Base-by-base conservation (phyloP, 2,113 vertebrate genomes). In the Mionectes macconnelli region DNA sequence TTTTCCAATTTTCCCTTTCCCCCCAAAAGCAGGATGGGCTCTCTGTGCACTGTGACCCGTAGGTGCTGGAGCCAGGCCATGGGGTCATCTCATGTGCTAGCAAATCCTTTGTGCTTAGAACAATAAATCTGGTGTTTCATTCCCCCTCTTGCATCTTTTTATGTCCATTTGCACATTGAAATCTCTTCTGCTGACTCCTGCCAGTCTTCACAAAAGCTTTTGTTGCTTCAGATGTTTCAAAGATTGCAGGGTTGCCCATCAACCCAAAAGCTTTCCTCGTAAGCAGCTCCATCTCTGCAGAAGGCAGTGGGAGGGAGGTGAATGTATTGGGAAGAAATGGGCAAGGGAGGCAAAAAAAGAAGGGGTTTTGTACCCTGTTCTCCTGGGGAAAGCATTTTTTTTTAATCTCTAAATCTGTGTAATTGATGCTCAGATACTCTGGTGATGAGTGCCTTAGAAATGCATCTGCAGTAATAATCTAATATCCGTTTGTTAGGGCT, bases 401-500 rank as follows among this genome's bases (percentile, higher is more conserved):
- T 86, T n/a, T n/a, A n/a, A 93, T 97, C 95, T 96, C 84, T 93
- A 96, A 96, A 96, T 97, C 94, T 96, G 85, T 91, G 73, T 97
- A 97, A 97, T 96, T 97, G 97, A 94, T 96, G 94, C 90, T 84
- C 90, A 95, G 89, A 93, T 96, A 97, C 92, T 95, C 89, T 87
- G 90, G 90, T 85, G 96, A 93, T 75, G 94, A 97, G 94, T 89
- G 96, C 92, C 93, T 97, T 94, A 94, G 96, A 96, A 96, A 96
- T 88, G 84, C 93, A 96, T 96, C 93, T 95, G 90, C 92, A 87
- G 92, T 96, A 97, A 97, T 97, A 97, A 97, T 94, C 96, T 97
- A 96, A 97, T 97, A 96, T 96, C 97, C 79, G 23, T 97, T 89
- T 96, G 96, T 97, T 97, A 96, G 96, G 95, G 89, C 97, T 97